These are phyloP conservation scores for Hypomecis atomaria DNA, from an alignment of 2,888 invertebrate genomes.

Conservation along the genomic window DNA sequence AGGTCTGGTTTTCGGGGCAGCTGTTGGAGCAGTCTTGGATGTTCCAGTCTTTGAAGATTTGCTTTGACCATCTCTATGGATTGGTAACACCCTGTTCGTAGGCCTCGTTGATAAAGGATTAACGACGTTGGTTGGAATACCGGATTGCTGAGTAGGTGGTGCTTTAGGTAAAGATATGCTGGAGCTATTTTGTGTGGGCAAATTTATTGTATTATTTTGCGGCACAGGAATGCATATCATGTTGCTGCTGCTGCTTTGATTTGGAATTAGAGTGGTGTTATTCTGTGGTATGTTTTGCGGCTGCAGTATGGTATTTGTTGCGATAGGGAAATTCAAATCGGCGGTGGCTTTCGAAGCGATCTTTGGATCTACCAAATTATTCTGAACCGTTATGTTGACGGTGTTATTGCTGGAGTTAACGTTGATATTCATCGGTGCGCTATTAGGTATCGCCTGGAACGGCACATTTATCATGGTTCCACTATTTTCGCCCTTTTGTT, in stretches of 20 bases:
- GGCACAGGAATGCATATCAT: slow-evolving; percentile 77
- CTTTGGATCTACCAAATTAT: slow-evolving; percentile 80
- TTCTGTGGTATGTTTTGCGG: slow-evolving; percentile 59
- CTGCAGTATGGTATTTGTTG: slow-evolving; percentile 55
- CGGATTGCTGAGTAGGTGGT: slow-evolving; percentile 84
- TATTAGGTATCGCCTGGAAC: slow-evolving; percentile 81
- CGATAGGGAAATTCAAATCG: slow-evolving; percentile 75
- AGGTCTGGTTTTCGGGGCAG: slow-evolving; percentile 67
- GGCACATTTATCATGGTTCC: slow-evolving; percentile 81
- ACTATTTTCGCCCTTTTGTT: slow-evolving; percentile 73
- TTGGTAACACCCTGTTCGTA: slow-evolving; percentile 91
- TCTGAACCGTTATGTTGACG: slow-evolving; percentile 79
- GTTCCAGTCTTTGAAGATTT: slow-evolving; percentile 68
- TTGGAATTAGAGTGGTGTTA: slow-evolving; percentile 49
- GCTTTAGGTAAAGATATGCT: slow-evolving; percentile 86
- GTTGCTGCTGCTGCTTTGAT: slow-evolving; percentile 52
- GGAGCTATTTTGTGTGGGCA: slow-evolving; percentile 79
- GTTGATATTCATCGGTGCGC: slow-evolving; percentile 81
- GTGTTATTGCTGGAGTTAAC: slow-evolving; percentile 81
- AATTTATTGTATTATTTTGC: slow-evolving; percentile 75
- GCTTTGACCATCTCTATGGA: slow-evolving; percentile 88
- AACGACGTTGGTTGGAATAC: slow-evolving; percentile 89
- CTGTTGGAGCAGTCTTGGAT: slow-evolving; percentile 58
- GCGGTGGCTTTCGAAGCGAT: slow-evolving; percentile 75
- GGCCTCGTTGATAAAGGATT: slow-evolving; percentile 88